A percentile compares a stretch with the other conserved stretches of the same genome.
Evolutionary conservation across 2,888 invertebrate species (phyloP).

Genomic region (Andricus quercusramuli): DNA sequence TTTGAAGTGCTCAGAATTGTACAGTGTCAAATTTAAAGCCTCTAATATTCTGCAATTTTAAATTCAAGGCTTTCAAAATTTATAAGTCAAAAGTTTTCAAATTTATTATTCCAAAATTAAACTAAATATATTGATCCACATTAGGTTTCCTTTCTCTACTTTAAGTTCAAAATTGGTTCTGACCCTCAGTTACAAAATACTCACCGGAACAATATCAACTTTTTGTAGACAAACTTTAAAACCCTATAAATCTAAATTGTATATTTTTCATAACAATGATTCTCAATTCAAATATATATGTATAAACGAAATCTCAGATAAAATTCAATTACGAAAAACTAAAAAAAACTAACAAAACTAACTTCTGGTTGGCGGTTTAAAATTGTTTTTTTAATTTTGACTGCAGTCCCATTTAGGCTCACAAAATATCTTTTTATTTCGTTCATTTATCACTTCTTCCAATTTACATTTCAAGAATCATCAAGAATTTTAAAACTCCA

Average conservation of each 20-base stretch:
- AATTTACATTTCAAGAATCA: slow-evolving; percentile 26
- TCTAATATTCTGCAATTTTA: too few relatives aligned
- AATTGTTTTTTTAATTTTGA: not conserved
- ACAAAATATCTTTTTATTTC: slow-evolving; percentile 9
- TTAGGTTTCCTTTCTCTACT: too few relatives aligned
- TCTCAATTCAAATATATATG: not conserved
- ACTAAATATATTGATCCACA: too few relatives aligned
- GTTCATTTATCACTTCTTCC: slow-evolving; percentile 15
- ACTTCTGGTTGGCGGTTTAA: not conserved
- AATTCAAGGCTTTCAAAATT: too few relatives aligned
- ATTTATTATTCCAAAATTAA: too few relatives aligned
- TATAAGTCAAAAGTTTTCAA: too few relatives aligned
- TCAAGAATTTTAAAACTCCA: slow-evolving; percentile 1
- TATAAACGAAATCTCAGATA: not conserved
- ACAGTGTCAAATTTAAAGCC: too few relatives aligned
- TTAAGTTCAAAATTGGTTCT: too few relatives aligned
- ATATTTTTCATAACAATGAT: not conserved
- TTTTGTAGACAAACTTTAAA: not conserved
- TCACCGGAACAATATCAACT: too few relatives aligned
- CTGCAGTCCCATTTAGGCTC: not conserved
- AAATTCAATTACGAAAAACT: not conserved
- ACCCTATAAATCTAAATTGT: not conserved
- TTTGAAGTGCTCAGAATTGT: too few relatives aligned
- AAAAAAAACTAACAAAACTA: not conserved
- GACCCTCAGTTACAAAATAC: too few relatives aligned